Evolutionary conservation across 2,113 vertebrate species (phyloP), one percentile per base, ranked within the genome.

Genomic region (Tachysurus fulvidraco): DNA sequence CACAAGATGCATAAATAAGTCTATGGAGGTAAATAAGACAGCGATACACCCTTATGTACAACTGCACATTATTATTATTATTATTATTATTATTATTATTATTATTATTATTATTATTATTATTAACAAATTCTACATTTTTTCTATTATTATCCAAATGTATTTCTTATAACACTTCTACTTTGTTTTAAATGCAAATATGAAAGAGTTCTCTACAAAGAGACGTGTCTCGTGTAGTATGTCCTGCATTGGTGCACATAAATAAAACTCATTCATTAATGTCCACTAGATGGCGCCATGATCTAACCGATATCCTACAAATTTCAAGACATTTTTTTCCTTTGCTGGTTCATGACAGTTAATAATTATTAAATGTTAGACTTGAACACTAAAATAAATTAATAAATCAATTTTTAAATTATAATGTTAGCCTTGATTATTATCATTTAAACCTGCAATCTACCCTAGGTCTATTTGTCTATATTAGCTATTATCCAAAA

Each of bases 261-360:
- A 36, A 36, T 36, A 36, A 36, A 36, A 36, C 36, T 36, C 36
- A 36, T 36, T 36, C 36, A 36, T 36, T 36, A 23, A 6, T 17
- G 28, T 76, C 89, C 90, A 83, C 85, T 85, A 87, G 90, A 88
- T 88, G 89, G 86, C 71, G 82, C 65, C 86, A 86, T 10, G 21
- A 69, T 64, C 50, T 87, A 55, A 85, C 59, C 81, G 41, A 88
- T 83, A 55, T 30, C 28, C 9, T 59, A 36, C 13, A 55, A 30
- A 55, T 30, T 10, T 28, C 25, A 1, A 12, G 8, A 1, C 7
- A 4, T 55, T 78, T 28, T 78, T 0, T 77, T 16, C 54, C 25
- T 17, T 59, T 59, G 5, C 17, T 78, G 55, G 55, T 19, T 80
- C 54, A 4, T 57, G 5, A 36, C 54, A 59, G 17, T 41, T 21